phyloP scores from a whole-genome alignment of 2,888 invertebrate species.

The Acrobasis consociella region DNA sequence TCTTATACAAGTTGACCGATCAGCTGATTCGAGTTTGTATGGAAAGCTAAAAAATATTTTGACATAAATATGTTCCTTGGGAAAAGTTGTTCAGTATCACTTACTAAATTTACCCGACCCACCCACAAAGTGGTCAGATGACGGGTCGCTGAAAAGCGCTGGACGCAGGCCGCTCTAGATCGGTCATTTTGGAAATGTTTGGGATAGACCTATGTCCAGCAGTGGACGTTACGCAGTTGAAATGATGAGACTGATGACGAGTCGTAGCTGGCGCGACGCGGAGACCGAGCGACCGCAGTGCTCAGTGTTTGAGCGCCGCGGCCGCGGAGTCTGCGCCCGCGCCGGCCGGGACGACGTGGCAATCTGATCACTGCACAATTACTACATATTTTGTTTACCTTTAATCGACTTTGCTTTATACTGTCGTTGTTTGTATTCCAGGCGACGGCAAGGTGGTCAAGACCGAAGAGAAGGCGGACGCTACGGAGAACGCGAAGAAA shows the following conservation, averaged over 20 bases:
- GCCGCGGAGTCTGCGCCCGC: slow-evolving; percentile 22
- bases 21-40: too few relatives aligned
- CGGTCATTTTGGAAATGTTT: too few relatives aligned
- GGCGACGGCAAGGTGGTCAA: slow-evolving; percentile 79
- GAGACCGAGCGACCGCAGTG: slow-evolving; percentile 28
- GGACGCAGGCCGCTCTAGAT: too few relatives aligned
- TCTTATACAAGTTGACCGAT: too few relatives aligned
- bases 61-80: too few relatives aligned
- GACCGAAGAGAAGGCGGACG: slow-evolving; percentile 76
- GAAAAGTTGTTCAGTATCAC: too few relatives aligned
- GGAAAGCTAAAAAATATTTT: too few relatives aligned
- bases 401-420: neutral
- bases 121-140: too few relatives aligned
- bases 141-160: too few relatives aligned
- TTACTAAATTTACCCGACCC: too few relatives aligned
- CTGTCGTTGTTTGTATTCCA: slow-evolving; percentile 41
- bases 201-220: too few relatives aligned
- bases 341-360: slow-evolving; percentile 45
- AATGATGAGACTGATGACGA: slow-evolving; percentile 68
- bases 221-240: too few relatives aligned
- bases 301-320: slow-evolving; percentile 48
- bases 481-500: slow-evolving; percentile 59
- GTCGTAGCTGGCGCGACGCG: slow-evolving; percentile 44
- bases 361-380: slow-evolving; percentile 45
- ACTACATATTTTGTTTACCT: neutral